Conservation (phyloP, 2,888 invertebrate genomes). For the Pseudococcus jackbeardsleyi region DNA sequence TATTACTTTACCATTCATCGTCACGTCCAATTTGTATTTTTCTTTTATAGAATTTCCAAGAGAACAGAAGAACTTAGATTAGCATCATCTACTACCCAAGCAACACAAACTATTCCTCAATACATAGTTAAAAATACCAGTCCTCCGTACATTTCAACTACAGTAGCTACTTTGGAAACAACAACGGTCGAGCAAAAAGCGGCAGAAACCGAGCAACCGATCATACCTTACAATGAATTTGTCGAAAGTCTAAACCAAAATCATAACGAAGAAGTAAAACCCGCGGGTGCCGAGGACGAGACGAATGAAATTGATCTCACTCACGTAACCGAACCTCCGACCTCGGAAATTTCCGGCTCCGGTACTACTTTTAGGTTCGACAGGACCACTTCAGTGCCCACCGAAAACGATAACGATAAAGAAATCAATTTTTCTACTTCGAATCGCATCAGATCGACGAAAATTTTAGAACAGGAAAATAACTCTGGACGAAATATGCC, state of each 20-base stretch:
- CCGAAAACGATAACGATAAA: slow-evolving; percentile 12
- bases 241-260: slow-evolving; percentile 40
- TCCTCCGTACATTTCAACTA: slow-evolving; percentile 55
- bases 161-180: slow-evolving; percentile 29
- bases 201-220: slow-evolving; percentile 62
- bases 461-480: slow-evolving; percentile 58
- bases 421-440: slow-evolving; percentile 11
- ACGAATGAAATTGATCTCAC: slow-evolving; percentile 65
- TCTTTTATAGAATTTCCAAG: neutral
- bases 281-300: slow-evolving; percentile 56
- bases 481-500: slow-evolving; percentile 59
- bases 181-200: slow-evolving; percentile 60
- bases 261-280: slow-evolving; percentile 34
- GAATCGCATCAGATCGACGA: slow-evolving; percentile 56
- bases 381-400: neutral
- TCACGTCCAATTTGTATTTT: slow-evolving; percentile 16
- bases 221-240: slow-evolving; percentile 27
- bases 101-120: slow-evolving; percentile 55
- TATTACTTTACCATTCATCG: neutral
- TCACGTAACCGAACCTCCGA: slow-evolving; percentile 61
- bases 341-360: slow-evolving; percentile 55
- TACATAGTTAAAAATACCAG: slow-evolving; percentile 59
- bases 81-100: slow-evolving; percentile 59
- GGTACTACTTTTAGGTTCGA: slow-evolving; percentile 20
- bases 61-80: slow-evolving; percentile 50